Evolutionary conservation across 2,888 invertebrate genomes (phyloP).

Genomic region (Torymus tubicola): DNA sequence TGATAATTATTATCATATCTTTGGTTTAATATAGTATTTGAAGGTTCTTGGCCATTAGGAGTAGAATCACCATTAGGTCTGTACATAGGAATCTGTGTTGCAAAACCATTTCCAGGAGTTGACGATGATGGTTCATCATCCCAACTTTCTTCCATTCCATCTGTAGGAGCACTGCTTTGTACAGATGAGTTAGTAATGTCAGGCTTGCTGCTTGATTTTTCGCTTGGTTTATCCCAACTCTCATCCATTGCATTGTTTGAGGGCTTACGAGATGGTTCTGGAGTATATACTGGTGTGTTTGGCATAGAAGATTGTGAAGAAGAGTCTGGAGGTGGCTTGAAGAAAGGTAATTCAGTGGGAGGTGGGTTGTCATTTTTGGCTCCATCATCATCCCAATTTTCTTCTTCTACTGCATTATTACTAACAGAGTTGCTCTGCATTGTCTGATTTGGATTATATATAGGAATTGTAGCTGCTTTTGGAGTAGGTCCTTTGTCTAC

Average conservation of each 20-base stretch:
- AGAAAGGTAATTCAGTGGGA: slow-evolving; percentile 25
- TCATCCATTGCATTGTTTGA: slow-evolving; percentile 21
- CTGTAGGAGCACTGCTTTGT: slow-evolving; percentile 13
- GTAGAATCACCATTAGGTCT: slow-evolving; percentile 10
- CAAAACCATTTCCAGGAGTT: slow-evolving; percentile 31
- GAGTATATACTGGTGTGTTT: background rate
- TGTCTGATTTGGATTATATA: slow-evolving; percentile 18
- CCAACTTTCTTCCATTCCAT: slow-evolving; percentile 45
- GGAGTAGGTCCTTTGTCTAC: slow-evolving; percentile 5
- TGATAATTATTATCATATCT: slow-evolving; percentile 50
- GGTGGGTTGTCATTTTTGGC: background rate
- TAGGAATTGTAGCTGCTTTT: slow-evolving; percentile 16
- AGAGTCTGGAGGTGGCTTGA: slow-evolving; percentile 15
- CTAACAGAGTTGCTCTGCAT: background rate
- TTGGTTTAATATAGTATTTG: slow-evolving; percentile 38
- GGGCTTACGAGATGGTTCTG: background rate
- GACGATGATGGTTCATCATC: slow-evolving; percentile 30
- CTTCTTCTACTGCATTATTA: slow-evolving; percentile 13
- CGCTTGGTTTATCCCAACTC: slow-evolving; percentile 37
- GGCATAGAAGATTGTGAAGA: slow-evolving; percentile 6
- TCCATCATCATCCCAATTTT: slow-evolving; percentile 38
- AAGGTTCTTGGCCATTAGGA: slow-evolving; percentile 12
- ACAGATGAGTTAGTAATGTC: slow-evolving; percentile 13
- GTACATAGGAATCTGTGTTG: slow-evolving; percentile 29
- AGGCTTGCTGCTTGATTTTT: background rate